Base-by-base conservation (phyloP, 2,888 invertebrate genomes). In the Cheilosia pagana region DNA sequence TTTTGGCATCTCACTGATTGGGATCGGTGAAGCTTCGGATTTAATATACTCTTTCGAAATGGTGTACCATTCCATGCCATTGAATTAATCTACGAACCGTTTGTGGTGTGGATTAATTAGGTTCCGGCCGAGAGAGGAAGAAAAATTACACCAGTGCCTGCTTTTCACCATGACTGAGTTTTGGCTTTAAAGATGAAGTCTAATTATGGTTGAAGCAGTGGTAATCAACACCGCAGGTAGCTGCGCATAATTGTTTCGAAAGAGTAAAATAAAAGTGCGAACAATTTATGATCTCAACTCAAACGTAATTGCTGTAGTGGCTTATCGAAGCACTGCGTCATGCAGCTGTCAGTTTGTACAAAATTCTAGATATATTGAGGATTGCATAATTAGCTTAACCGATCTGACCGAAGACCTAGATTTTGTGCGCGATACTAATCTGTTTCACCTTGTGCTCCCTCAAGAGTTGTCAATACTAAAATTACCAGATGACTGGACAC, bases 101-200 rank as follows among this genome's bases (percentile, higher is more conserved):
- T 70, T 52, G 62, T 48, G 12, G 43, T 52, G 62, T 48, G 12
- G 43, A 55, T 68, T 57, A 60, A 76, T 76, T 53, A 28, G 55
- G 35, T 35, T 68, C 53, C 67, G 45, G 76, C 50, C 41, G 60
- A 59, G 25, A 35, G 41, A 35, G 41, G 41, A 43, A 53, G 39
- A 53, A 21, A 62, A 43, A 21, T 39, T 60, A 41, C 25, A 10
- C 19, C 59, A 50, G 21, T 16, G 41, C 25, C 10, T 52, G 41
- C 16, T 39, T 35, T 55, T 31, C 6, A 70, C 48, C 6, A 77
- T 68, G 68, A 55, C 62, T 70, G 62, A 70, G 76, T 70, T 68
- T 68, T 60, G 62, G 16, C 39, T 59, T 57, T 72, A 19, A 67
- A 57, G 65, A 59, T 67, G 67, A 60, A 67, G 41, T 52, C 6